Percentiles rank a stretch among this genome's conserved stretches.
Conservation (phyloP, 2,888 invertebrate species). For the Phaonia tiefii region DNA sequence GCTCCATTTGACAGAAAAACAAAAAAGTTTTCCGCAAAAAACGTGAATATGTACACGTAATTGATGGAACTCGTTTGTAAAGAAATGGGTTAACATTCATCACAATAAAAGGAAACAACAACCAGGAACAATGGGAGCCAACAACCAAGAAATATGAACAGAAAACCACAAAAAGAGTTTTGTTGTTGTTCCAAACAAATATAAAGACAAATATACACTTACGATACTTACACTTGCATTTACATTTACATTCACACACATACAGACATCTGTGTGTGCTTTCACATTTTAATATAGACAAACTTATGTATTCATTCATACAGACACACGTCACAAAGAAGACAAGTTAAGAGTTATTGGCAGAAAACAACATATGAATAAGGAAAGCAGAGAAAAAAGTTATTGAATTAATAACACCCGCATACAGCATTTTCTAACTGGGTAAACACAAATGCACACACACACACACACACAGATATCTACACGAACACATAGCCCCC, state of each 20-base stretch:
- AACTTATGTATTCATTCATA: too few relatives aligned
- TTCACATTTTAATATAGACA: too few relatives aligned
- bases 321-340: constrained; percentile 9
- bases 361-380: constrained; percentile 29
- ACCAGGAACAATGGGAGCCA: not conserved
- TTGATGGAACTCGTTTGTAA: not conserved
- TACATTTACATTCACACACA: not conserved
- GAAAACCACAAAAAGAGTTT: not conserved
- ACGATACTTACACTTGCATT: not conserved
- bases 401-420: constrained; percentile 59
- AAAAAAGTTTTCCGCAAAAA: not conserved
- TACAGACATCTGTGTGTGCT: too few relatives aligned
- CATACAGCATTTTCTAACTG: constrained; percentile 36
- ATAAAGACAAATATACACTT: not conserved
- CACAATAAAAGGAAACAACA: constrained; percentile 1
- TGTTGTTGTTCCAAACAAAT: not conserved
- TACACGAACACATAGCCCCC: too few relatives aligned
- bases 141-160: not conserved
- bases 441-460: not conserved
- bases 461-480: not conserved
- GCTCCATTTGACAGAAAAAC: not conserved
- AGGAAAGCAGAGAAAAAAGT: constrained; percentile 27
- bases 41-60: not conserved
- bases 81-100: constrained; percentile 14
- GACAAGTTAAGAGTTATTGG: constrained; percentile 32